Percentiles rank a stretch among this genome's conserved stretches.
Conservation (phyloP, 2,113 vertebrate genomes). For the Candoia aspera region DNA sequence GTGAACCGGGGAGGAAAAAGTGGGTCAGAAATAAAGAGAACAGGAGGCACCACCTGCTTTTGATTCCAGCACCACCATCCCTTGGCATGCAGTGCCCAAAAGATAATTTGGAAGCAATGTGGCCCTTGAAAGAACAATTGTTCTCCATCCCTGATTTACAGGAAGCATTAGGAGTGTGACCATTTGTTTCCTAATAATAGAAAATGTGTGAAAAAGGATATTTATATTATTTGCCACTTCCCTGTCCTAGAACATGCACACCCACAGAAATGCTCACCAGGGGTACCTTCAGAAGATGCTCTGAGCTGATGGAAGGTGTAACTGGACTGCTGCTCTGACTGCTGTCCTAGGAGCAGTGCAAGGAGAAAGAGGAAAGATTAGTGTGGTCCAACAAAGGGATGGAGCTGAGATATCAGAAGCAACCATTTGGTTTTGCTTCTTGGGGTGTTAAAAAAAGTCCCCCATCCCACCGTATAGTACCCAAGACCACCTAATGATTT, state of each 20-base stretch:
- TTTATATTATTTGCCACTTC: not conserved
- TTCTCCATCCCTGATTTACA: not conserved
- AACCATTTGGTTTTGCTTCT: too few relatives aligned
- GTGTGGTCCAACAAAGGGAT: too few relatives aligned
- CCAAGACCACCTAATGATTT: too few relatives aligned
- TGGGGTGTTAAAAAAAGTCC: too few relatives aligned
- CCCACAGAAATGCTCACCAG: conserved; percentile 63
- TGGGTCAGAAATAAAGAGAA: too few relatives aligned
- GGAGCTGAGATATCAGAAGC: not conserved
- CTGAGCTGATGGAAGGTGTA: conserved; percentile 62
- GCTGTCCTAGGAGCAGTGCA: conserved; percentile 63
- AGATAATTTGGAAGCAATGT: not conserved
- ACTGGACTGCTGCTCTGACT: conserved; percentile 68
- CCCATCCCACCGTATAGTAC: too few relatives aligned
- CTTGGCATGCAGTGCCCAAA: too few relatives aligned
- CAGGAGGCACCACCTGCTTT: too few relatives aligned
- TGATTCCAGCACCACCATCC: too few relatives aligned
- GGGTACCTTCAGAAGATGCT: conserved; percentile 65
- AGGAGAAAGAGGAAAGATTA: not conserved
- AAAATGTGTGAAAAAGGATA: not conserved
- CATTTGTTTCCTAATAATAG: not conserved
- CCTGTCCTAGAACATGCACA: fast-evolving
- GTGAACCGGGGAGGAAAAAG: too few relatives aligned
- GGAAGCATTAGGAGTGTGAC: not conserved
- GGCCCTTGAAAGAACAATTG: not conserved